phyloP scores from a whole-genome alignment of 2,113 vertebrate species.

The Aythya baeri region DNA sequence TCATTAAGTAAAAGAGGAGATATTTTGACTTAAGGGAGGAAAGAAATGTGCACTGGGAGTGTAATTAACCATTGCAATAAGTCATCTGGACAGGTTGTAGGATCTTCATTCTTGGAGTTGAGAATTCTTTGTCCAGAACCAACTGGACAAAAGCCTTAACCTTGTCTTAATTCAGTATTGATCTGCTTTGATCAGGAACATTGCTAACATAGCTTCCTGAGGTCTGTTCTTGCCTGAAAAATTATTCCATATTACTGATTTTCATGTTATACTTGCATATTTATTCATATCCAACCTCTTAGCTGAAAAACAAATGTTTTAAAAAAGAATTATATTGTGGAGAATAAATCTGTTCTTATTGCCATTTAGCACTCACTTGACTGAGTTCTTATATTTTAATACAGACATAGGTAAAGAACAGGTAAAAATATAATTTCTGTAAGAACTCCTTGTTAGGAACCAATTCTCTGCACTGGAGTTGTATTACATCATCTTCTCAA shows the following conservation, averaged over 20 bases:
- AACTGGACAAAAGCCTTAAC: background rate
- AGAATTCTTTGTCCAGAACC: background rate
- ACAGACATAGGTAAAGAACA: background rate
- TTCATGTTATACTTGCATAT: background rate
- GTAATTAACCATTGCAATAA: background rate
- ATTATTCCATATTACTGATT: background rate
- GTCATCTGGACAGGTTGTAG: background rate
- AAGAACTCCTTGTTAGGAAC: background rate
- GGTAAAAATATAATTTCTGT: background rate
- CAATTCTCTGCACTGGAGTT: background rate
- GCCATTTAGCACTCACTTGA: background rate
- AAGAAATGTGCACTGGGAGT: background rate
- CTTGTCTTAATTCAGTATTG: background rate
- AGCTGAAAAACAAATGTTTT: background rate
- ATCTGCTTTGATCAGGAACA: background rate
- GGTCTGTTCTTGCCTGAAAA: background rate
- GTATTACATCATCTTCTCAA: slow-evolving; percentile 1
- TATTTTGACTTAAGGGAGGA: background rate
- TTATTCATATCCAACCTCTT: background rate
- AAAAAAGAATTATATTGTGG: background rate
- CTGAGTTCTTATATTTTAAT: background rate
- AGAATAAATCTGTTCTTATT: background rate
- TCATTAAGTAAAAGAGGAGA: background rate
- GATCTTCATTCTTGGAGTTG: background rate
- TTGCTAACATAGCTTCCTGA: background rate